Percentiles rank a stretch among this genome's conserved stretches.
Evolutionary conservation across 2,797 vertebrate genomes (phyloP).

Genomic region (Sebastes diploproa): DNA sequence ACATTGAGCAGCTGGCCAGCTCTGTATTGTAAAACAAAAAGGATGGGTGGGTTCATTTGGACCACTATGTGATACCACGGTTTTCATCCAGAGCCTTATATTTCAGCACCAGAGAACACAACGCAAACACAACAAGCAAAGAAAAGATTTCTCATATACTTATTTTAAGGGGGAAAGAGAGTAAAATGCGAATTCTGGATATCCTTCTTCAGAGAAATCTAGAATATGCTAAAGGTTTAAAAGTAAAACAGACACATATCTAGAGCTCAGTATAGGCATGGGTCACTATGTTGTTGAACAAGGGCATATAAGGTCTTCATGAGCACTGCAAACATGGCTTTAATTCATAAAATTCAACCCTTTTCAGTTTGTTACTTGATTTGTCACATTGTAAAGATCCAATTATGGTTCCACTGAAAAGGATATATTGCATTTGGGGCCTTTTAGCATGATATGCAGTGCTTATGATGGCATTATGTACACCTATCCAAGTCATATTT

Average conservation of each 20-base stretch:
- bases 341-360: not conserved
- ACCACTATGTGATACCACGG: constrained; percentile 64
- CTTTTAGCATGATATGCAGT: constrained; percentile 62
- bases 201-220: constrained; percentile 85
- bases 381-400: constrained; percentile 42
- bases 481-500: constrained; percentile 79
- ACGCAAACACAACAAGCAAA: constrained; percentile 77
- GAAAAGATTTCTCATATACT: constrained; percentile 80
- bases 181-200: constrained; percentile 80
- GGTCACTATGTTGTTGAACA: constrained; percentile 78
- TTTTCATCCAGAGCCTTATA: constrained; percentile 69
- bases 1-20: constrained; percentile 64
- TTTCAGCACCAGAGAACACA: constrained; percentile 67
- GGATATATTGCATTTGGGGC: constrained; percentile 15
- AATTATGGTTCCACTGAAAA: constrained; percentile 51
- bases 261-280: constrained; percentile 78
- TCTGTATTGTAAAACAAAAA: constrained; percentile 51
- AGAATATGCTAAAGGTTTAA: constrained; percentile 80
- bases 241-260: constrained; percentile 82
- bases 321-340: constrained; percentile 71
- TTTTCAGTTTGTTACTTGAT: constrained; percentile 33
- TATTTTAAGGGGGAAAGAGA: constrained; percentile 79
- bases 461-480: constrained; percentile 77
- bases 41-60: constrained; percentile 63
- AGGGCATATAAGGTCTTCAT: constrained; percentile 77